These are phyloP conservation scores for Chitala chitala DNA, from an alignment of 2,113 vertebrate genomes.

Conservation along the genomic window DNA sequence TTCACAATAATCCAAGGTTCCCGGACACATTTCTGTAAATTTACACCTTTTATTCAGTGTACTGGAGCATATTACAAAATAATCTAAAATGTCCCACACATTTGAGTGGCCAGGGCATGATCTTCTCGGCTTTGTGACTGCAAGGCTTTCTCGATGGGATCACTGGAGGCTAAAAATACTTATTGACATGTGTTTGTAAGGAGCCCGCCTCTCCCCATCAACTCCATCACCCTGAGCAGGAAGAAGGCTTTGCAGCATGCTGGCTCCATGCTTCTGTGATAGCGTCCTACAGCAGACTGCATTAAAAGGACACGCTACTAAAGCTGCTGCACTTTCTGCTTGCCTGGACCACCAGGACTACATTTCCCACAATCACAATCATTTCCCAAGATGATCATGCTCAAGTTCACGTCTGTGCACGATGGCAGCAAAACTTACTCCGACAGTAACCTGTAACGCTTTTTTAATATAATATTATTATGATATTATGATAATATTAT, in stretches of 20 bases:
- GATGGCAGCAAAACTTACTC: no score
- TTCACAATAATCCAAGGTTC: neutral
- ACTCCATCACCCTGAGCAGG: conserved; percentile 38
- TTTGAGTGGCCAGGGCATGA: no score
- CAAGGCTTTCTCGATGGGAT: no score
- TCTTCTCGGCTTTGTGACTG: no score
- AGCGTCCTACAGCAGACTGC: neutral
- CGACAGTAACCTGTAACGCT: no score
- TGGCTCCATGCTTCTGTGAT: neutral
- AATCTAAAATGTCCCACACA: no score
- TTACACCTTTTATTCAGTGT: neutral
- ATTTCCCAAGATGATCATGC: no score
- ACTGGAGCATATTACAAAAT: no score
- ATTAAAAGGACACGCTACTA: conserved; percentile 10
- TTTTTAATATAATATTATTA: no score
- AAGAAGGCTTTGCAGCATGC: neutral
- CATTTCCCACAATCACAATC: neutral
- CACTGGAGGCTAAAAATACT: conserved; percentile 58
- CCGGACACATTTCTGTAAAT: conserved; percentile 8
- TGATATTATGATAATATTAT: no score
- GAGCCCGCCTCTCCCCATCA: conserved; percentile 45
- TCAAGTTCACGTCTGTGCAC: neutral
- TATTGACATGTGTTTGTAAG: conserved; percentile 43
- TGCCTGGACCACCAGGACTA: neutral
- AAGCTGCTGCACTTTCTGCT: neutral